These are phyloP conservation scores for Drosophila takahashii DNA, from an alignment of 1,140 invertebrate genomes.

Conservation along the genomic window DNA sequence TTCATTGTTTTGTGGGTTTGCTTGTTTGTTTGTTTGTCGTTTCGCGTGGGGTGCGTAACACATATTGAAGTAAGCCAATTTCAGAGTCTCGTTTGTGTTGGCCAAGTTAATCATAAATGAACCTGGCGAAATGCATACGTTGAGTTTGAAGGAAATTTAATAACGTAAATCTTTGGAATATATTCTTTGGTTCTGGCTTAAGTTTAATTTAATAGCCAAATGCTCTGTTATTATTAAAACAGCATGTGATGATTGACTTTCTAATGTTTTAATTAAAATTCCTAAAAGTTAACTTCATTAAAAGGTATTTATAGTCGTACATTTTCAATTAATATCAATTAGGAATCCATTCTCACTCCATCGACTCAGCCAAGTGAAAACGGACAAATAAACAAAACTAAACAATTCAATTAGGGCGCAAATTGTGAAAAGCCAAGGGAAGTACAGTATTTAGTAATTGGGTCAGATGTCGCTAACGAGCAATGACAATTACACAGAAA, in stretches of 20 bases:
- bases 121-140: slow-evolving; percentile 3
- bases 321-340: slow-evolving; percentile 50
- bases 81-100: slow-evolving; percentile 28
- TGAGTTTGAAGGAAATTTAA: background rate
- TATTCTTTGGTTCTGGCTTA: background rate
- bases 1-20: slow-evolving; percentile 22
- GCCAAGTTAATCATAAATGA: slow-evolving; percentile 40
- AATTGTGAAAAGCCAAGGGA: slow-evolving; percentile 42
- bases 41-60: slow-evolving; percentile 25
- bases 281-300: too few relatives aligned
- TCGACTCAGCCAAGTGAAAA: background rate
- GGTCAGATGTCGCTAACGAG: slow-evolving; percentile 38
- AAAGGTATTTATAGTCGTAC: background rate
- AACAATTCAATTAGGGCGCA: slow-evolving; percentile 47
- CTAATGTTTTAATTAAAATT: too few relatives aligned
- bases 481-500: slow-evolving; percentile 35
- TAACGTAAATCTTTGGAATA: background rate
- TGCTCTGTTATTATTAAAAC: background rate
- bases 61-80: slow-evolving; percentile 73
- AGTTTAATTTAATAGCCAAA: background rate
- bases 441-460: slow-evolving; percentile 34
- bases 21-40: slow-evolving; percentile 36
- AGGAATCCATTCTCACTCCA: slow-evolving; percentile 16
- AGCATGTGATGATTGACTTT: too few relatives aligned
- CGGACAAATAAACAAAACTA: slow-evolving; percentile 19